These are phyloP conservation scores for Xenus cinereus DNA, from an alignment of 2,113 vertebrate species.

Conservation along the genomic window DNA sequence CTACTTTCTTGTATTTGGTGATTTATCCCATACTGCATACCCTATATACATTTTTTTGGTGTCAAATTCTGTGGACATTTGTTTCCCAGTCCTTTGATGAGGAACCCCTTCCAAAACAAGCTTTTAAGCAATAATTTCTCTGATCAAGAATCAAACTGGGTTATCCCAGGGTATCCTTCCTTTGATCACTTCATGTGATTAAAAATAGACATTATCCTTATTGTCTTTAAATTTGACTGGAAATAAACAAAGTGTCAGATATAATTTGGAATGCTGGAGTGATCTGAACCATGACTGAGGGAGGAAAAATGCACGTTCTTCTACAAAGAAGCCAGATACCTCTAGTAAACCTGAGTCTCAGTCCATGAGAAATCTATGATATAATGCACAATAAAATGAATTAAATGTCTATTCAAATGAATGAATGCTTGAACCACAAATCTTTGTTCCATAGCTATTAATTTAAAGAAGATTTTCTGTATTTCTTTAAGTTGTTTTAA, in stretches of 20 bases:
- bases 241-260: background rate
- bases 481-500: background rate
- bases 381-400: background rate
- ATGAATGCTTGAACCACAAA: background rate
- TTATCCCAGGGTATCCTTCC: background rate
- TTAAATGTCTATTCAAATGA: background rate
- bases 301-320: background rate
- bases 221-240: background rate
- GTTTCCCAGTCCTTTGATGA: background rate
- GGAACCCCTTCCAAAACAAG: background rate
- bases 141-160: background rate
- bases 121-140: background rate
- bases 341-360: background rate
- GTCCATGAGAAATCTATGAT: background rate
- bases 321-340: background rate
- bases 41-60: background rate
- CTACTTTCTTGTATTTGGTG: background rate
- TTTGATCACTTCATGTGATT: background rate
- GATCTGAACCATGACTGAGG: background rate
- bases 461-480: background rate
- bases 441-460: background rate
- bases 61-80: background rate
- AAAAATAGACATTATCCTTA: background rate
- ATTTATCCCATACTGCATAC: background rate
- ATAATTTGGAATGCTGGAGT: background rate